Evolutionary conservation across 2,888 invertebrate species (phyloP).

Genomic region (Trissolcus brochymenae): DNA sequence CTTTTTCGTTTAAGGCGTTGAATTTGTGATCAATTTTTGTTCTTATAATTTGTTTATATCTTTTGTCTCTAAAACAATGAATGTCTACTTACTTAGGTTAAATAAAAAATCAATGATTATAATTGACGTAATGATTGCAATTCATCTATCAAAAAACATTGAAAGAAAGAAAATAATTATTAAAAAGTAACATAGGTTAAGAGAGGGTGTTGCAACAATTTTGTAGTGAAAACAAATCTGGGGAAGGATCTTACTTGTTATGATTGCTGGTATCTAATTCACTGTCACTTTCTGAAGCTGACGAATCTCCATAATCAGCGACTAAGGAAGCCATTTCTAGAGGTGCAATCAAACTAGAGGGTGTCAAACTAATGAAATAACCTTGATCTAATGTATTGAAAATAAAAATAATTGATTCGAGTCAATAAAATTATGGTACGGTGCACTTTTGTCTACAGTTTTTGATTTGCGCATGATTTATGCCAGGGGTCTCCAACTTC

Average conservation of each 20-base stretch:
- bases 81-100: neutral
- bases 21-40: neutral
- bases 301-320: conserved; percentile 81
- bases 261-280: conserved; percentile 65
- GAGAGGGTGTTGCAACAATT: neutral
- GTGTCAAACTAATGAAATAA: conserved; percentile 34
- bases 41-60: conserved; percentile 6
- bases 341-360: conserved; percentile 34
- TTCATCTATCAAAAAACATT: no score
- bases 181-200: no score
- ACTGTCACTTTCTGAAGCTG: conserved; percentile 78
- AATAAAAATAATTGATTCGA: conserved; percentile 13
- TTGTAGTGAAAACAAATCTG: neutral
- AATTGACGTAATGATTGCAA: no score
- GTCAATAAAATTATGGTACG: conserved; percentile 10
- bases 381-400: conserved; percentile 29
- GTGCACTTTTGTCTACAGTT: conserved; percentile 8
- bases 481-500: no score
- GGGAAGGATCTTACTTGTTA: conserved; percentile 68
- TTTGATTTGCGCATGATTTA: conserved; percentile 19
- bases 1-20: conserved; percentile 29
- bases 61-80: neutral
- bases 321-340: conserved; percentile 81
- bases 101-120: no score
- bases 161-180: no score